Base-by-base conservation (phyloP, 1,140 invertebrate genomes). In the Heterodera carotae region DNA sequence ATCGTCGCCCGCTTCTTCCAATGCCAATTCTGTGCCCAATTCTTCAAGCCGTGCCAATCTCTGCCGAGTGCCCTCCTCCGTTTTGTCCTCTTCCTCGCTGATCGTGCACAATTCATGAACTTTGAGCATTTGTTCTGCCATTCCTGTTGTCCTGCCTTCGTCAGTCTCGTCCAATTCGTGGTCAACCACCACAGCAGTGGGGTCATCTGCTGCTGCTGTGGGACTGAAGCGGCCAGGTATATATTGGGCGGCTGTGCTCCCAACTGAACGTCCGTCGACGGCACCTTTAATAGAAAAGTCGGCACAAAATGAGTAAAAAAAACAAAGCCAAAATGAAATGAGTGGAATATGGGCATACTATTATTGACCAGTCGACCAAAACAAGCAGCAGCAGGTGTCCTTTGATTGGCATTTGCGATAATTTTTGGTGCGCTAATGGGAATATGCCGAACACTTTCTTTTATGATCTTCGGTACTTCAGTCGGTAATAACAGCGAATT, bases 71-170 rank as follows among this genome's bases (percentile, higher is more conserved):
- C 27, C 27, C 29, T 71, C 59, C 29, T 71, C 59, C 29, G 29
- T 33, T 25, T 48, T 56, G 29, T 71, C 69, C n/a, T 71, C 59
- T 71, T 71, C 69, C 34, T 71, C 69, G 22, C n/a, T 71, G 31
- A 71, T 71, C 59, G 69, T 71, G n/a, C 69, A 71, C 48, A 71
- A 59, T 48, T 71, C 69, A n/a, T 59, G 69, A 25, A 71, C 69
- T 43, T 71, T 48, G 48, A 71, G n/a, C 5, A 4, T 56, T 56
- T 56, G 48, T 22, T 53, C 48, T 56, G 48, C 48, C 22, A 22
- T 5, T 56, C 48, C 22, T 18, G 48, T 18, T 22, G 48, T 22
- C 48, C 48, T 56, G 5, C n/a, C 59, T 34, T 18, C 29, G 39
- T 25, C 48, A 43, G 8, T 34, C 22, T 71, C 33, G 22, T 25